A percentile compares a stretch with the other conserved stretches of the same genome.
Evolutionary conservation across 2,113 vertebrate genomes (phyloP).

Genomic region (Phaethornis superciliosus): DNA sequence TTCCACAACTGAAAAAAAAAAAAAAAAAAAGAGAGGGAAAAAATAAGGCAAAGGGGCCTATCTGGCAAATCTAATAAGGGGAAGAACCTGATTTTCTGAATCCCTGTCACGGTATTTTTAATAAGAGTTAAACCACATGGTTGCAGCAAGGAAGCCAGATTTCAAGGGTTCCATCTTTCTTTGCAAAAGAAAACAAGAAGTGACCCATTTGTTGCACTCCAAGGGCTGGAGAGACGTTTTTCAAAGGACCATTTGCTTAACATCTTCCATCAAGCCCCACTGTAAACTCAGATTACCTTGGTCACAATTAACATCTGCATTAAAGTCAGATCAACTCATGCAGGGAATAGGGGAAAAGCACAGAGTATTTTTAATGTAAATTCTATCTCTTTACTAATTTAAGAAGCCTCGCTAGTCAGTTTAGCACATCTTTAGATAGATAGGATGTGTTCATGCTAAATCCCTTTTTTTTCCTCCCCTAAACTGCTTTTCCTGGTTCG

Average conservation of each 20-base stretch:
- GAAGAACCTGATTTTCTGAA: neutral
- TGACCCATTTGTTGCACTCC: neutral
- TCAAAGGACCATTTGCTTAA: neutral
- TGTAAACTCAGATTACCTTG: neutral
- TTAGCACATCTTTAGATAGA: conserved; percentile 6
- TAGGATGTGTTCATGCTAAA: conserved; percentile 6
- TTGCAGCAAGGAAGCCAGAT: neutral
- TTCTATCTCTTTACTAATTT: neutral
- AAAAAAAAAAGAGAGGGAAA: too few species aligned
- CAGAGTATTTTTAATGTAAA: neutral
- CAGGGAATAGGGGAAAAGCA: neutral
- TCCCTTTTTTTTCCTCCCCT: neutral
- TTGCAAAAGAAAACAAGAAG: neutral
- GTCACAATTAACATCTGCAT: neutral
- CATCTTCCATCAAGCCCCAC: neutral
- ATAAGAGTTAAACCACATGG: neutral
- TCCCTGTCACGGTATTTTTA: neutral
- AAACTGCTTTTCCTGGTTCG: neutral
- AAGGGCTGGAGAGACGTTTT: neutral
- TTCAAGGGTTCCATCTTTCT: neutral
- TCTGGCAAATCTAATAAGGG: neutral
- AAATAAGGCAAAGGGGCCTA: neutral
- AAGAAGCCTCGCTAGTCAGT: neutral
- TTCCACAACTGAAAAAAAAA: neutral
- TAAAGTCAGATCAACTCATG: neutral